Evolutionary conservation across 2,888 invertebrate genomes (phyloP), one percentile per base, ranked within the genome.

Genomic region (Scaptomyza reducta): DNA sequence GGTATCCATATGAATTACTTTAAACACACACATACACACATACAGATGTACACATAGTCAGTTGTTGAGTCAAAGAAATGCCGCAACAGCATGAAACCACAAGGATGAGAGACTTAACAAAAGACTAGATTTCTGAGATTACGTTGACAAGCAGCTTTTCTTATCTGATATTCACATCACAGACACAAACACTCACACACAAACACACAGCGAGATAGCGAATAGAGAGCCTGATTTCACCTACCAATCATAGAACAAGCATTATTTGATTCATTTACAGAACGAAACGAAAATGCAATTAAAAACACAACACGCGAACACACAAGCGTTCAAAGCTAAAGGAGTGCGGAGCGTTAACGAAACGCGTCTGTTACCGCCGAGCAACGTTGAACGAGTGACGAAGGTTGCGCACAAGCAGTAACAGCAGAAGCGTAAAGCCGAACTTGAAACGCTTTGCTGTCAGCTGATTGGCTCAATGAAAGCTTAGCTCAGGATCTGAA

Each of bases 101-200:
- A 56, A 51, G 50, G 33, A 65, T 6, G 51, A 61, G 42, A 57
- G 72, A 35, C 51, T 66, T 55, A 66, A 87, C 88, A 82, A 86
- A 82, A 76, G 80, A 57, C 64, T 65, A 72, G 81, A 81, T 81
- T 86, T 75, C 66, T 42, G 41, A 65, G 80, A 81, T 81, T 67
- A 85, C 64, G 60, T 51, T 81, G 81, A 81, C 88, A 73, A 54
- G 62, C 63, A 50, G 59, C 46, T 46, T 10, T 29, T 31, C 57
- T 74, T 74, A 68, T 74, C 78, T 38, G 54, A 54, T 46, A 57
- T 61, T 40, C 60, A 73, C 35, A 77, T 77, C 78, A 55, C 56
- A 74, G 27, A 47, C 54, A 38, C 35, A 56, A 35, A 7, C 27
- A 14, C 29, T 29, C 29, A 3, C 27, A 25, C 47, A 40, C 16